Base-by-base conservation (phyloP, 92 coral and sea anemone species). In the Metridium senile region DNA sequence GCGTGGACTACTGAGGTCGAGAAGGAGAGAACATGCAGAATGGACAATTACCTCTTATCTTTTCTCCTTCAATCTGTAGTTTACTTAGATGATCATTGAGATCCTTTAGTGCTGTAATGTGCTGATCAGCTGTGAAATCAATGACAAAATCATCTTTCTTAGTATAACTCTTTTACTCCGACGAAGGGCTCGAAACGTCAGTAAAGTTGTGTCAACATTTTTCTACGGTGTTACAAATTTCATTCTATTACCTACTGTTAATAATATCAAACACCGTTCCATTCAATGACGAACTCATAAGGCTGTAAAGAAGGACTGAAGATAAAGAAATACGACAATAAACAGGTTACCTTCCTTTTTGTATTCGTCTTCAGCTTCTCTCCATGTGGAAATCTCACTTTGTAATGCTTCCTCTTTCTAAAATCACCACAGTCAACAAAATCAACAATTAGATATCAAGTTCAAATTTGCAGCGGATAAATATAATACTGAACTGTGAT, bases 301-400 rank as follows among this genome's bases (percentile, higher is more conserved):
- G 20, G 13, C 13, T 39, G 49, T 28, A 8, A 32, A 32, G 18
- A 39, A 27, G 18, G 18, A 22, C 17, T 45, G n/a, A 68, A 0
- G 26, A 68, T 67, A 0, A 30, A 25, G 58, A 2, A n/a, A 13
- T 9, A 13, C 16, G 6, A 54, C 39, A 4, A 4, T 6, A 26
- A 26, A 62, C 4, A 56, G 2, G 39, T 33, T 70, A 91, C 97
- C 92, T 84, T 84, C 74, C 58, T 46, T 67, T 45, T 51, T 62
- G 21, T 83, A 73, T 29, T 61, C 81, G 1, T 73, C 89, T 13
- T 85, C 71, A 58, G 77, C 62, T 62, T 77, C 73, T 34, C 49
- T 70, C 92, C 97, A 91, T 23, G 77, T 69, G 58, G 81, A 81
- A 28, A 80, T 85, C 71, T 91, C 97, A 73, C 73, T 88, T 61